These are phyloP conservation scores for Amorpha juglandis DNA, from an alignment of 2,888 invertebrate species.

Conservation along the genomic window DNA sequence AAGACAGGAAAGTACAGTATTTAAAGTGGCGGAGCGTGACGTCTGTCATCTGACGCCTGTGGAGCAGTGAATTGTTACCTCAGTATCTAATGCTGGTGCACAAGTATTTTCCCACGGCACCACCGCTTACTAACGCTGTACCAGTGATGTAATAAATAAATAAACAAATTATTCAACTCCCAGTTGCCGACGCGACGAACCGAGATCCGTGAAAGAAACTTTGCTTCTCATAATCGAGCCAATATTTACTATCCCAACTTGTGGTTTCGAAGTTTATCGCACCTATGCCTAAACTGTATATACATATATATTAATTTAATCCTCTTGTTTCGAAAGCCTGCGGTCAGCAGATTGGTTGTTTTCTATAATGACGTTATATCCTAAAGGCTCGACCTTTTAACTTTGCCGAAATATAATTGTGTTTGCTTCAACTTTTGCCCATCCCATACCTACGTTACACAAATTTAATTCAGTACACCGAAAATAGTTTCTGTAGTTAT, in stretches of 20 bases:
- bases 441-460: background rate
- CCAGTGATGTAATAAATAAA: conserved; percentile 16
- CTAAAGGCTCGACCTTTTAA: conserved; percentile 2
- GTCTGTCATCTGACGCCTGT: conserved; percentile 64
- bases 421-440: conserved; percentile 5
- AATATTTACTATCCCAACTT: background rate
- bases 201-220: conserved; percentile 7
- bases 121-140: conserved; percentile 15
- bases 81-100: conserved; percentile 57
- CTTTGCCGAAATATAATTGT: conserved; percentile 7
- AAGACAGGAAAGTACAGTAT: conserved; percentile 27
- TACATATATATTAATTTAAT: background rate
- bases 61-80: conserved; percentile 53
- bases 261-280: background rate
- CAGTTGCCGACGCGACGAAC: conserved; percentile 15
- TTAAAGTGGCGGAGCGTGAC: conserved; percentile 58
- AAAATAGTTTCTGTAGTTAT: conserved; percentile 9
- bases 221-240: background rate
- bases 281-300: background rate
- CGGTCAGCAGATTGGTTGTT: conserved; percentile 6
- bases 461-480: conserved; percentile 14
- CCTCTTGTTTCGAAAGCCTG: background rate
- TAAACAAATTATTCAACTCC: conserved; percentile 19
- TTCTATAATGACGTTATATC: conserved; percentile 9
- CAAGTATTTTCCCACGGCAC: conserved; percentile 64